These are phyloP conservation scores for Leptosomus discolor DNA, from an alignment of 2,113 vertebrate species.

Conservation along the genomic window DNA sequence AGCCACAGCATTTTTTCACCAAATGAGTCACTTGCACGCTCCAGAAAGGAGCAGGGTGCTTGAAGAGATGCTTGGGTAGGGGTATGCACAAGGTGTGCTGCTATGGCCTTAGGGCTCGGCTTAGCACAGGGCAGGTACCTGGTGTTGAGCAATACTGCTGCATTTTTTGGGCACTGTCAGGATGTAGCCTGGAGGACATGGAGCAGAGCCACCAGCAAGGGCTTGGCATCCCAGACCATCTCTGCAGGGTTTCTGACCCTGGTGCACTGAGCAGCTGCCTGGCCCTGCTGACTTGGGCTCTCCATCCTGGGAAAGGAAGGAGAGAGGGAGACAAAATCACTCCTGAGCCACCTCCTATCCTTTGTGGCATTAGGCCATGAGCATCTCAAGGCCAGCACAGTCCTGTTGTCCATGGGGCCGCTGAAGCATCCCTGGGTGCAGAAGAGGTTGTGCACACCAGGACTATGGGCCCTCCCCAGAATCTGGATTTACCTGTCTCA, in stretches of 20 bases:
- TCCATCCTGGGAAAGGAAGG: background rate
- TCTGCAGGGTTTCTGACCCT: accelerated
- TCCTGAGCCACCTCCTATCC: background rate
- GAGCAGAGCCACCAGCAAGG: background rate
- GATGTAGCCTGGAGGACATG: background rate
- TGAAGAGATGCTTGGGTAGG: background rate
- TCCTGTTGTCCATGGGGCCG: background rate
- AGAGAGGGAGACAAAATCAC: background rate
- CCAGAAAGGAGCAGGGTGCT: background rate
- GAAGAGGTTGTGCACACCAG: background rate
- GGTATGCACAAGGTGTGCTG: background rate
- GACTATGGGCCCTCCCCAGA: background rate
- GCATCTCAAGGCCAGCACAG: accelerated
- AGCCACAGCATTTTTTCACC: background rate
- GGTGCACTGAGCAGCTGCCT: background rate
- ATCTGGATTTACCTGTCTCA: background rate
- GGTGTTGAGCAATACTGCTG: background rate
- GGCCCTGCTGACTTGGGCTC: background rate
- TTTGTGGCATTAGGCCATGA: background rate
- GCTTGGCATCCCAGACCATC: background rate
- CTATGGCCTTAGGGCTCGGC: background rate
- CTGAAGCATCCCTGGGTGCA: background rate
- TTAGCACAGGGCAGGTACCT: background rate
- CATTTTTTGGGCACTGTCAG: background rate
- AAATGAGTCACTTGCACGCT: background rate